These are phyloP conservation scores for Callocephalon fimbriatum DNA, from an alignment of 2,113 vertebrate genomes.

Conservation along the genomic window DNA sequence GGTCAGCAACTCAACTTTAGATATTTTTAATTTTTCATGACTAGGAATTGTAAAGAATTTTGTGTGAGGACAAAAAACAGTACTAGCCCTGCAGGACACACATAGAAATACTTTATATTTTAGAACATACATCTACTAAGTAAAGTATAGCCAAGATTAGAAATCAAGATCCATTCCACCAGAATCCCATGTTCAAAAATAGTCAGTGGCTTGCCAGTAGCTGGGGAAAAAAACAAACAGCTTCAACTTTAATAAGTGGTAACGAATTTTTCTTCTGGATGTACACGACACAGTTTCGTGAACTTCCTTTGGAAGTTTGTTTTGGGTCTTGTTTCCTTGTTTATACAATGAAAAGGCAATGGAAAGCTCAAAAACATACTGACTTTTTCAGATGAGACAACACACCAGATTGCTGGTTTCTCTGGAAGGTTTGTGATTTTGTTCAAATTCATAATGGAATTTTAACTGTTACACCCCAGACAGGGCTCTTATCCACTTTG, in stretches of 20 bases:
- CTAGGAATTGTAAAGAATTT: background rate
- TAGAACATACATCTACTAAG: background rate
- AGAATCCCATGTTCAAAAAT: background rate
- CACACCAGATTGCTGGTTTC: background rate
- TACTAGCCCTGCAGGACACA: background rate
- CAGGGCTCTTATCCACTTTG: background rate
- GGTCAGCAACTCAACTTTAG: background rate
- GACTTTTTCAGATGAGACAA: background rate
- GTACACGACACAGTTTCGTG: background rate
- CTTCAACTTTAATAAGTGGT: background rate
- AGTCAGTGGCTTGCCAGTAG: background rate
- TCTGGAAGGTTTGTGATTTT: background rate
- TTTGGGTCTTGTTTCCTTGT: background rate
- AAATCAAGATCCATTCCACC: background rate
- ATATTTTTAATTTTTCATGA: background rate
- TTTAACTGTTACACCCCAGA: background rate
- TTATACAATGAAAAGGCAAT: background rate
- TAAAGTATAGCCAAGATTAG: background rate
- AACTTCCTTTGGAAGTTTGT: background rate
- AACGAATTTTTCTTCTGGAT: background rate
- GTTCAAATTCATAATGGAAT: background rate
- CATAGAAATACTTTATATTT: background rate
- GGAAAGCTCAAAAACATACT: background rate
- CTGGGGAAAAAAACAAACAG: background rate
- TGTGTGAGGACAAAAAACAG: background rate